A percentile compares a stretch with the other conserved stretches of the same genome.
Conservation (phyloP, 2,888 invertebrate species). For the Neoscelio sp. region DNA sequence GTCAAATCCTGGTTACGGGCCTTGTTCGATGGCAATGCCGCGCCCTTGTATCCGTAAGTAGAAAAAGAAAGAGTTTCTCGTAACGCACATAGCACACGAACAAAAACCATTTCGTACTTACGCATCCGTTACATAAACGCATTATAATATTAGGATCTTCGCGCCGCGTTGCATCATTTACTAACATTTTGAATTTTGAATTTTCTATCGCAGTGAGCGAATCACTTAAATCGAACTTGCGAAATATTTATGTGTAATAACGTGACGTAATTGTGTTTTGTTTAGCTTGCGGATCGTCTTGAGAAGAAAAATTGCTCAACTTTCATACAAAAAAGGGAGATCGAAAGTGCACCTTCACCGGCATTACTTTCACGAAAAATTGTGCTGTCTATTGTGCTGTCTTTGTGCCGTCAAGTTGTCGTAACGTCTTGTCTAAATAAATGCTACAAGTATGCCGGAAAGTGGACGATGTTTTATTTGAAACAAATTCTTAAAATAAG, state of each 20-base stretch:
- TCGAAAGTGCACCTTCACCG: background rate
- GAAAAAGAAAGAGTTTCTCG: conserved; percentile 36
- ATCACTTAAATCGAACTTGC: conserved; percentile 15
- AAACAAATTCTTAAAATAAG: no score
- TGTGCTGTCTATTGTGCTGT: conserved; percentile 23
- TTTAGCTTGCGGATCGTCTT: conserved; percentile 54
- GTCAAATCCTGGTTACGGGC: conserved; percentile 64
- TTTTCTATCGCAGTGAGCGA: conserved; percentile 29
- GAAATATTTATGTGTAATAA: conserved; percentile 47
- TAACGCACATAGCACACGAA: conserved; percentile 23
- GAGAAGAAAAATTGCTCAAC: conserved; percentile 32
- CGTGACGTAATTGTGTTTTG: conserved; percentile 50
- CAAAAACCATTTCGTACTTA: conserved; percentile 34
- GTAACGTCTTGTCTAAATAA: conserved; percentile 28
- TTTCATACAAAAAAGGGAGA: conserved; percentile 7
- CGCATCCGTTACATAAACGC: conserved; percentile 45
- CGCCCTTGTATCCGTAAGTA: conserved; percentile 72
- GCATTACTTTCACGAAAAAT: conserved; percentile 12
- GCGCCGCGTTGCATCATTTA: conserved; percentile 14
- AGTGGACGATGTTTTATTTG: no score
- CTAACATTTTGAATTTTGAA: conserved; percentile 42
- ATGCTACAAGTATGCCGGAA: no score
- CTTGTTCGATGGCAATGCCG: conserved; percentile 68
- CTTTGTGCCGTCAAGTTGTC: conserved; percentile 39
- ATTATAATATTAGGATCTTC: conserved; percentile 46